These are phyloP conservation scores for Noctua janthina DNA, from an alignment of 2,888 invertebrate species.

Conservation along the genomic window DNA sequence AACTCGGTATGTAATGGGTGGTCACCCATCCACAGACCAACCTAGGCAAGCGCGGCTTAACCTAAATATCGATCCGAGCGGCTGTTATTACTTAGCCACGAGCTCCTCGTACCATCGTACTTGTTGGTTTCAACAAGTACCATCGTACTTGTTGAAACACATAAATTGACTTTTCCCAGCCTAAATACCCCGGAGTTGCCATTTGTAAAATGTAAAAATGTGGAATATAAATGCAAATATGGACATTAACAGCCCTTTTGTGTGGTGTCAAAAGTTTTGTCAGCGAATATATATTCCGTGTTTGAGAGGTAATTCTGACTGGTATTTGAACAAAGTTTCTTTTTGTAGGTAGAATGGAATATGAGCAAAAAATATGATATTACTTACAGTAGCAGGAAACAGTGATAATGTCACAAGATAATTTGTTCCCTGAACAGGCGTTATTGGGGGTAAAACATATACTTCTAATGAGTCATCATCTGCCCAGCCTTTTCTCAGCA, in stretches of 20 bases:
- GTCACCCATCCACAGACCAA: no score
- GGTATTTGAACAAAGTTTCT: slow-evolving; percentile 31
- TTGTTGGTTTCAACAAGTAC: no score
- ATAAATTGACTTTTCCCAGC: slow-evolving; percentile 54
- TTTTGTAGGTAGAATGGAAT: neutral
- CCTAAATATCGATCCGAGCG: no score
- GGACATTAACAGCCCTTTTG: slow-evolving; percentile 61
- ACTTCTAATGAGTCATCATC: no score
- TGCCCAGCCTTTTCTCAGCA: no score
- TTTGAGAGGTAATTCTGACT: slow-evolving; percentile 35
- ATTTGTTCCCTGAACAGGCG: neutral
- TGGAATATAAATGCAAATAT: slow-evolving; percentile 62
- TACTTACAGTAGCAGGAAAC: no score
- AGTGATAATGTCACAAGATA: neutral
- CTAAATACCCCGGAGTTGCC: slow-evolving; percentile 53
- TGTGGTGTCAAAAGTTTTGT: slow-evolving; percentile 55
- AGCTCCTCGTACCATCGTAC: no score
- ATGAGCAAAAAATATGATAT: neutral
- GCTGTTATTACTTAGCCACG: no score
- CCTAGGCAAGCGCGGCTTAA: no score
- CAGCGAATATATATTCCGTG: slow-evolving; percentile 51
- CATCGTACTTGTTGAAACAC: slow-evolving; percentile 48
- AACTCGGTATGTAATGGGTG: no score
- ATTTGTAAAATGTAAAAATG: slow-evolving; percentile 60
- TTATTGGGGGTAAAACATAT: neutral